A percentile compares a stretch with the other conserved stretches of the same genome.
phyloP scores from a whole-genome alignment of 2,113 vertebrate genomes.

The Festucalex cinctus region DNA sequence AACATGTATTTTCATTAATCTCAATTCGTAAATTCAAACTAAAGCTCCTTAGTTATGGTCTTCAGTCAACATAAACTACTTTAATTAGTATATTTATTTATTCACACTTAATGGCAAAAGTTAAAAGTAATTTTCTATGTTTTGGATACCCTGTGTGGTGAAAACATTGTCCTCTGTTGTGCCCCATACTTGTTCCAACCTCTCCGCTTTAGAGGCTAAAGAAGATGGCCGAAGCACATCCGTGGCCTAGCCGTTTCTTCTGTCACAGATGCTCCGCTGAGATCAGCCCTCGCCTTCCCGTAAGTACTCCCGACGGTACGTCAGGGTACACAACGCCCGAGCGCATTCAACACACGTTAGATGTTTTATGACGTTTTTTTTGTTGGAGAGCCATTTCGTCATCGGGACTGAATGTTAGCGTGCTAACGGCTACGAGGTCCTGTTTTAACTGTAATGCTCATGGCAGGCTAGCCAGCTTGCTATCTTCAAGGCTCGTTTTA shows the following conservation, averaged over 20 bases:
- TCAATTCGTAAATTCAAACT: background rate
- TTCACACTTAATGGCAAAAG: background rate
- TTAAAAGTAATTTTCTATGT: background rate
- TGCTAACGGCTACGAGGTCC: constrained; percentile 30
- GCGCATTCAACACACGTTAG: background rate
- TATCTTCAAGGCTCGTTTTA: constrained; percentile 4
- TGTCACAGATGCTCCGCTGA: constrained; percentile 85
- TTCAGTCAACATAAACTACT: background rate
- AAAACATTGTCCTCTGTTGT: constrained; percentile 45
- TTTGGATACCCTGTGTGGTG: constrained; percentile 12
- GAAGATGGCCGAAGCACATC: constrained; percentile 88
- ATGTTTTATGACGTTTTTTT: background rate
- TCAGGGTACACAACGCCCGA: background rate
- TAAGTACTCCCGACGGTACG: constrained; percentile 45
- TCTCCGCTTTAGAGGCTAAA: constrained; percentile 55
- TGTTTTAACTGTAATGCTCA: constrained; percentile 8
- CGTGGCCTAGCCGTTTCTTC: constrained; percentile 85
- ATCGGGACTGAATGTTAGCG: constrained; percentile 21
- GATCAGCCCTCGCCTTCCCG: constrained; percentile 77
- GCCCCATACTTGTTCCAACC: constrained; percentile 55
- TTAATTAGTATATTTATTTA: background rate
- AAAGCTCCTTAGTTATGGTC: background rate
- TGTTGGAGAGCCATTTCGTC: background rate
- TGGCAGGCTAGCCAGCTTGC: constrained; percentile 10
- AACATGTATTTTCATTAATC: background rate